phyloP scores from a whole-genome alignment of 2,888 invertebrate species.

The Eilema sororculum region DNA sequence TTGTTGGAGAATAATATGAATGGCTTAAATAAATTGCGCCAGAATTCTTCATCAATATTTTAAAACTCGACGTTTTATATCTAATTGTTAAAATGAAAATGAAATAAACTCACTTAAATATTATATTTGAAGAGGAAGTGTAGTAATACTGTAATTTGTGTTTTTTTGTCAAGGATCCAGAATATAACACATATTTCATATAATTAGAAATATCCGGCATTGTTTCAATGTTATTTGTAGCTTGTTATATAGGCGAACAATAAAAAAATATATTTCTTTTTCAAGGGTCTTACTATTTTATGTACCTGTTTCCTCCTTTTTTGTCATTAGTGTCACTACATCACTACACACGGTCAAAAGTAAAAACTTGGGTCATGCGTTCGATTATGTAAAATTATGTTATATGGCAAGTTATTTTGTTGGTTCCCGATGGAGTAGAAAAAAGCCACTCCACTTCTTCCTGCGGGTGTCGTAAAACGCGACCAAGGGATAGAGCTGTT shows the following conservation, averaged over 20 bases:
- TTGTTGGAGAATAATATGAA: conserved; percentile 41
- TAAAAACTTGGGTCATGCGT: not conserved
- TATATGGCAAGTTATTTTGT: too few relatives aligned
- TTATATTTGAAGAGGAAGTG: conserved; percentile 8
- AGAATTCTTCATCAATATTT: conserved; percentile 40
- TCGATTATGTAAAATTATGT: not conserved
- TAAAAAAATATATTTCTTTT: not conserved
- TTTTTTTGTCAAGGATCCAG: not conserved
- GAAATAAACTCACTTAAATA: too few relatives aligned
- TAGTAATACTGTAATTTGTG: not conserved
- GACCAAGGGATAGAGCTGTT: too few relatives aligned
- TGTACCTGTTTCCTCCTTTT: not conserved
- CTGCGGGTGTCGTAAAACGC: too few relatives aligned
- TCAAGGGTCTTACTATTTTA: not conserved
- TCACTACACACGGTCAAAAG: not conserved
- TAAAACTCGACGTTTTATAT: conserved; percentile 32
- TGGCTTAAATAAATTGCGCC: conserved; percentile 37
- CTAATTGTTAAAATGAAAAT: not conserved
- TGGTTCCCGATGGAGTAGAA: too few relatives aligned
- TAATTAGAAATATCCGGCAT: conserved; percentile 2
- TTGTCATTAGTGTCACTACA: not conserved
- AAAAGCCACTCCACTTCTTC: too few relatives aligned
- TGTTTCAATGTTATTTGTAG: not conserved
- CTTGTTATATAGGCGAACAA: not conserved
- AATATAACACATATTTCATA: not conserved